phyloP scores from a whole-genome alignment of 2,797 vertebrate species.

The Megalops cyprinoides region DNA sequence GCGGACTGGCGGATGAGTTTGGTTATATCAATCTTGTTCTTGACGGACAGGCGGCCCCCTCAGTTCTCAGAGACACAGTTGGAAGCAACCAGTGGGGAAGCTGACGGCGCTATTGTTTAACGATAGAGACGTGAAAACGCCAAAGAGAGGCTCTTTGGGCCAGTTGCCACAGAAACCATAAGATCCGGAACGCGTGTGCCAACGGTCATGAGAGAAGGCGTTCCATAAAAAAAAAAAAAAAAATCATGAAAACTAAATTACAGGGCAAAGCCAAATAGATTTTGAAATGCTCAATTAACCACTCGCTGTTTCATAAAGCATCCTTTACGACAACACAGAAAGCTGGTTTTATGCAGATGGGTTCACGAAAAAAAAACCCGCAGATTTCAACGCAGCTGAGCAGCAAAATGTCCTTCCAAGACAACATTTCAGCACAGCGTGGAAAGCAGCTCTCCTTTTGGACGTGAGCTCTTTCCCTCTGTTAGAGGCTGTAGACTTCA shows the following conservation, averaged over 20 bases:
- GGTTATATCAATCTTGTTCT: constrained; percentile 39
- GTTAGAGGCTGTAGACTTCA: not conserved
- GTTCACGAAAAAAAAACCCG: not conserved
- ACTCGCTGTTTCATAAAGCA: constrained; percentile 7
- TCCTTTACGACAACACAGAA: constrained; percentile 13
- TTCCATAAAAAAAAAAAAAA: not conserved
- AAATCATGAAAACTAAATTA: constrained; percentile 11
- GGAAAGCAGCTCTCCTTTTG: not conserved
- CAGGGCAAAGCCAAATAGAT: constrained; percentile 14
- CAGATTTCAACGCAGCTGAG: not conserved
- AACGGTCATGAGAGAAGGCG: not conserved
- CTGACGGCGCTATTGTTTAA: constrained; percentile 38
- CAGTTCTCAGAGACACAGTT: constrained; percentile 23
- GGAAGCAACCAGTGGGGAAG: constrained; percentile 25
- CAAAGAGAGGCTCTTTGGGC: not conserved
- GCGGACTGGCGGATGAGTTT: constrained; percentile 39
- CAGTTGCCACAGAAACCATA: constrained; percentile 56
- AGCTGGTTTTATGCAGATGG: constrained; percentile 9
- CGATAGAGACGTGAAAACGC: constrained; percentile 15
- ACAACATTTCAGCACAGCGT: not conserved
- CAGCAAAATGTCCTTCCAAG: not conserved
- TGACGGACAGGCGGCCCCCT: constrained; percentile 41
- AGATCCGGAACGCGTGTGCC: constrained; percentile 11
- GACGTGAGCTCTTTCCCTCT: not conserved
- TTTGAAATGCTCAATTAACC: constrained; percentile 16